Evolutionary conservation across 1,140 invertebrate species (phyloP).

Genomic region (Diachasmimorpha longicaudata): DNA sequence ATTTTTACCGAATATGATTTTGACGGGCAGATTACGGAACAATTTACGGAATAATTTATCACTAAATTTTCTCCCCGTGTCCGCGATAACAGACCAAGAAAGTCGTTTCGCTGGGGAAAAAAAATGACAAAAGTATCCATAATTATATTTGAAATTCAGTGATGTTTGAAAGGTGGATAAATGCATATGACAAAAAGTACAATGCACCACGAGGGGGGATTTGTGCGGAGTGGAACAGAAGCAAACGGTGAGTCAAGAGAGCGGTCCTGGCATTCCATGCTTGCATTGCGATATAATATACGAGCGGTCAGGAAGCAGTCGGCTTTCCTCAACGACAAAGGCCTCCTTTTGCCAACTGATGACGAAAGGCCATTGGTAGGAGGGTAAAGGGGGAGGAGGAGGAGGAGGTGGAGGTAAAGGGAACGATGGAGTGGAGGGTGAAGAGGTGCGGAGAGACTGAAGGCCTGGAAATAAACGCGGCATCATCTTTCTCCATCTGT

Average conservation of each 20-base stretch:
- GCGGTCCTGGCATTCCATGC: slow-evolving; percentile 41
- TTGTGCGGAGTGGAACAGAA: neutral
- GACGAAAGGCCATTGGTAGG: slow-evolving; percentile 38
- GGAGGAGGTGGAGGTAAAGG: slow-evolving; percentile 24
- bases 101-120: too few species aligned
- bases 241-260: slow-evolving; percentile 24
- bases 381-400: too few species aligned
- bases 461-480: neutral
- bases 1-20: too few species aligned
- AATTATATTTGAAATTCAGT: slow-evolving; percentile 5
- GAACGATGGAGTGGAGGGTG: neutral
- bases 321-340: slow-evolving; percentile 53
- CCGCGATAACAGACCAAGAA: too few species aligned
- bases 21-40: too few species aligned
- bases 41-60: too few species aligned
- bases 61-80: too few species aligned
- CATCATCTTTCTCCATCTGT: neutral
- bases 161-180: slow-evolving; percentile 8
- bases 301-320: slow-evolving; percentile 45
- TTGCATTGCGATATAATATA: slow-evolving; percentile 53
- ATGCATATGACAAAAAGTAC: slow-evolving; percentile 17
- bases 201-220: neutral
- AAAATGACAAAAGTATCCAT: neutral
- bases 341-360: slow-evolving; percentile 39
- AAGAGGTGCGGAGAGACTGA: neutral